phyloP scores from a whole-genome alignment of 1,140 invertebrate genomes.

The Bombus pascuorum region DNA sequence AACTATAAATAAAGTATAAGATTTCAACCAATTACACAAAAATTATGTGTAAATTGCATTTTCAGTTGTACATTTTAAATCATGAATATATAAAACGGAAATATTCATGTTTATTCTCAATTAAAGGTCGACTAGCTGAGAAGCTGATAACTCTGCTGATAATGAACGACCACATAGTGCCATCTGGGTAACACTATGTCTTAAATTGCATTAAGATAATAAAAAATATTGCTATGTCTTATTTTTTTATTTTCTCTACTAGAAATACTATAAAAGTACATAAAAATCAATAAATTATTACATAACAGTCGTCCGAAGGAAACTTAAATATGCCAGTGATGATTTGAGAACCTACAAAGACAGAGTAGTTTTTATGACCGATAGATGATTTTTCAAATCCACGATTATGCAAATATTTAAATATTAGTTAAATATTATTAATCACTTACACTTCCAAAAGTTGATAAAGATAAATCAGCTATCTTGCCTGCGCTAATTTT shows the following conservation, averaged over 20 bases:
- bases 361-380: not conserved
- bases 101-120: too few relatives aligned
- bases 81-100: too few relatives aligned
- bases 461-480: constrained; percentile 59
- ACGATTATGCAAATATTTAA: not conserved
- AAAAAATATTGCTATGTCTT: not conserved
- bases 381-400: not conserved
- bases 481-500: constrained; percentile 62
- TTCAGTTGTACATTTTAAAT: too few relatives aligned
- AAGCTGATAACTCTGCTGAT: too few relatives aligned
- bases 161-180: too few relatives aligned
- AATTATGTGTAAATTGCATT: not conserved
- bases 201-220: too few relatives aligned
- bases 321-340: constrained; percentile 55
- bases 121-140: too few relatives aligned
- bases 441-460: constrained; percentile 60
- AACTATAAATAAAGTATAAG: not conserved
- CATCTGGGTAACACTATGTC: too few relatives aligned
- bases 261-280: not conserved
- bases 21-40: too few relatives aligned
- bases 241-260: not conserved
- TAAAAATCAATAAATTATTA: not conserved
- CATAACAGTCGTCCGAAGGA: constrained; percentile 46
- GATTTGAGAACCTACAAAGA: constrained; percentile 57
- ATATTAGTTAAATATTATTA: not conserved